A percentile compares a stretch with the other conserved stretches of the same genome.
Evolutionary conservation across 2,113 vertebrate species (phyloP).

Genomic region (Catagonus wagneri): DNA sequence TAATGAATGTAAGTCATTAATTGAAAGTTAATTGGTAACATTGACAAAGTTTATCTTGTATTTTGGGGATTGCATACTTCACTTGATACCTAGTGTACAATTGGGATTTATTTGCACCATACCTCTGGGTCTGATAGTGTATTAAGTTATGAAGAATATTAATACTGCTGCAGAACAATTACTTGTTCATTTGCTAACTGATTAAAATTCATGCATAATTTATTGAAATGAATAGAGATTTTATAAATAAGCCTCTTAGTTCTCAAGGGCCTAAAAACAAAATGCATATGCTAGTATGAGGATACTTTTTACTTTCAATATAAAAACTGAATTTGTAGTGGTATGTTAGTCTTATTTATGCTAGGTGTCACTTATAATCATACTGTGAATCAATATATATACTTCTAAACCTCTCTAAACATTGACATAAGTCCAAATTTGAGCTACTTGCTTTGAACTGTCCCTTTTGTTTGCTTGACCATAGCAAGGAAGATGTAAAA

Average conservation of each 20-base stretch:
- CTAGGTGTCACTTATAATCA: slow-evolving; percentile 78
- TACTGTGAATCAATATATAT: slow-evolving; percentile 78
- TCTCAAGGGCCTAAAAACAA: slow-evolving; percentile 87
- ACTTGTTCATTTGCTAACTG: slow-evolving; percentile 89
- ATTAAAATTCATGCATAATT: slow-evolving; percentile 93
- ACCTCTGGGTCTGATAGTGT: slow-evolving; percentile 86
- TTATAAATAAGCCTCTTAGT: slow-evolving; percentile 87
- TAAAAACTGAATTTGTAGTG: slow-evolving; percentile 81
- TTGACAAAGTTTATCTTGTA: slow-evolving; percentile 85
- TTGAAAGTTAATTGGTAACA: slow-evolving; percentile 88
- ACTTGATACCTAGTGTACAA: slow-evolving; percentile 83
- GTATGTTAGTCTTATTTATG: slow-evolving; percentile 84
- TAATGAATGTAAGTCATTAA: slow-evolving; percentile 87
- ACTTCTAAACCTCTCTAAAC: slow-evolving; percentile 65
- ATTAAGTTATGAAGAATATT: slow-evolving; percentile 90
- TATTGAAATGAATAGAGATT: slow-evolving; percentile 87
- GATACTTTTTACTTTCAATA: slow-evolving; percentile 81
- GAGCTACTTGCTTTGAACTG: slow-evolving; percentile 60
- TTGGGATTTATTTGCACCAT: slow-evolving; percentile 84
- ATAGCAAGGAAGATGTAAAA: not conserved
- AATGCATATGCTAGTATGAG: slow-evolving; percentile 86
- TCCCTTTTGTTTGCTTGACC: slow-evolving; percentile 70
- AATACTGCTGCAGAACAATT: slow-evolving; percentile 90
- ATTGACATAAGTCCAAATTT: slow-evolving; percentile 50
- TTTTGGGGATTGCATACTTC: slow-evolving; percentile 85